Evolutionary conservation across 1,140 invertebrate genomes (phyloP), one percentile per base, ranked within the genome.

Genomic region (Dinoponera quadriceps): DNA sequence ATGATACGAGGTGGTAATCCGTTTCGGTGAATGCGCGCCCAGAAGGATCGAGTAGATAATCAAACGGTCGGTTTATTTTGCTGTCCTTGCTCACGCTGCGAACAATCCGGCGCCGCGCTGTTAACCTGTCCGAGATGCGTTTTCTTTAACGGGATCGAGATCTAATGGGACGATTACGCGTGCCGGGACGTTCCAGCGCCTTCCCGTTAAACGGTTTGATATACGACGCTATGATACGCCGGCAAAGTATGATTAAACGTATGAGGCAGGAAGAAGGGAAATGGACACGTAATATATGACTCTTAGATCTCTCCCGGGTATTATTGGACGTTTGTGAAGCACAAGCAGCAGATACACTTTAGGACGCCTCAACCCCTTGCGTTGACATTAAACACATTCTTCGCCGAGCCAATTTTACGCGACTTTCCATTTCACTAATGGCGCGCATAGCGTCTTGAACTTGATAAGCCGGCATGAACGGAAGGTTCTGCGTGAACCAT

Each of bases 1-100:
- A 87, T 57, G 80, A 11, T 78, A 88, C 78, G 25, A 75, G 44
- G 51, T 80, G 73, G 84, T 85, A 88, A 88, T 88, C 83, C 71
- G 69, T 75, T 85, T 88, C 83, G 62, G 55, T 66, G 74, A 80
- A 84, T 75, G 77, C 51, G 51, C 65, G 20, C 54, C 38, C 65
- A 18, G 51, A n/a, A 72, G 25, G 22, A 48, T 51, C 18, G 27
- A 44, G 66, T 55, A 85, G 68, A 73, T 87, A 88, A 87, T 87
- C 65, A 74, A 85, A 77, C 25, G n/a, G 62, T 84, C 85, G 59
- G 49, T 82, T 71, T 72, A 82, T 82, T 54, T 73, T 11, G 73
- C 60, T 65, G 59, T 84, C 81, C 72, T 83, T 87, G 85, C 78
- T 78, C 77, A 88, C 59, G 78, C 86, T 68, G 49, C 86, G 66